phyloP scores from a whole-genome alignment of 2,797 vertebrate species.

The Gymnodraco acuticeps region DNA sequence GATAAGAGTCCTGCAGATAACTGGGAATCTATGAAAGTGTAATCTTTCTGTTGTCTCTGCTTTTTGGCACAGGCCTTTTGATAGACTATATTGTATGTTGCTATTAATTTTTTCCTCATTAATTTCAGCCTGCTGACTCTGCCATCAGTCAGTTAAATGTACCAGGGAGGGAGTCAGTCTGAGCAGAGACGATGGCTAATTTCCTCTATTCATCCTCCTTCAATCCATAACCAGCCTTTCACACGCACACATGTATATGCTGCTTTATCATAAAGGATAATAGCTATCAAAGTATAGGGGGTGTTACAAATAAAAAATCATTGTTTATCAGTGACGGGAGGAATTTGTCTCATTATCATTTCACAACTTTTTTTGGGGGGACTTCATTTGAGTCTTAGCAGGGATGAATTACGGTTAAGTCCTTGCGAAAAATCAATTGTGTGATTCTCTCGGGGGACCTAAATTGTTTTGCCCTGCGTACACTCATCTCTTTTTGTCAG shows the following conservation, averaged over 20 bases:
- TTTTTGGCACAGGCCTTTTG: slow-evolving; percentile 42
- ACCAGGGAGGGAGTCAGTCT: slow-evolving; percentile 45
- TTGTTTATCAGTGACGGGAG: slow-evolving; percentile 30
- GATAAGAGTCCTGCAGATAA: slow-evolving; percentile 66
- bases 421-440: slow-evolving; percentile 74
- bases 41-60: slow-evolving; percentile 64
- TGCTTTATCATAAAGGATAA: slow-evolving; percentile 43
- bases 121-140: slow-evolving; percentile 50
- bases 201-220: slow-evolving; percentile 50
- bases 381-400: slow-evolving; percentile 53
- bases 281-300: slow-evolving; percentile 7
- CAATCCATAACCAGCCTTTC: slow-evolving; percentile 32
- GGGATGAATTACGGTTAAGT: slow-evolving; percentile 69
- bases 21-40: slow-evolving; percentile 56
- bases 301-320: slow-evolving; percentile 36
- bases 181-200: slow-evolving; percentile 63
- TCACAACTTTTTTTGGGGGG: slow-evolving; percentile 48
- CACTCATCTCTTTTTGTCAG: slow-evolving; percentile 73
- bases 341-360: slow-evolving; percentile 48
- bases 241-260: slow-evolving; percentile 53
- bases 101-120: slow-evolving; percentile 59
- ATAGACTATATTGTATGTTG: slow-evolving; percentile 53
- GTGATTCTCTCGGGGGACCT: slow-evolving; percentile 45
- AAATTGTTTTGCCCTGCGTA: slow-evolving; percentile 54
- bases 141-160: slow-evolving; percentile 73